phyloP scores from a whole-genome alignment of 2,888 invertebrate genomes.

The Apodemia mormo region DNA sequence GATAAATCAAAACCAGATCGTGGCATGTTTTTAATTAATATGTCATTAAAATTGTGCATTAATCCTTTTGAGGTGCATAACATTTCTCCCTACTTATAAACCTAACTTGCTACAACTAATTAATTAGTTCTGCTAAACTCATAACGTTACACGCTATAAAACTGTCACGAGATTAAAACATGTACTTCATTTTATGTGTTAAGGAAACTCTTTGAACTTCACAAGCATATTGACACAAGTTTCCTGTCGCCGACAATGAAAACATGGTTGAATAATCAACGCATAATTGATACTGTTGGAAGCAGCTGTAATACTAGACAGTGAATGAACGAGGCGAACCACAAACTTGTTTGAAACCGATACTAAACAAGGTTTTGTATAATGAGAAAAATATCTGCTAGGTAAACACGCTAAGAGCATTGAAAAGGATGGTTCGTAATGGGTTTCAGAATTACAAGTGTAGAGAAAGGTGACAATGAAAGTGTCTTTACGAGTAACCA shows the following conservation, averaged over 20 bases:
- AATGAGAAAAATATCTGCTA: constrained; percentile 4
- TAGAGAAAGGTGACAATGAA: constrained; percentile 51
- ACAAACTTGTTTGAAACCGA: constrained; percentile 20
- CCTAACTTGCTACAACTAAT: neutral
- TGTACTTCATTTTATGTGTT: neutral
- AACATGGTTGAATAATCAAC: constrained; percentile 35
- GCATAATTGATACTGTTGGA: constrained; percentile 30
- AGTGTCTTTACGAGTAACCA: constrained; percentile 38
- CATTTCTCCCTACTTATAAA: neutral
- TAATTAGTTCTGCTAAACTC: neutral
- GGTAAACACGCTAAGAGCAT: neutral
- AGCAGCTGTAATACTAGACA: constrained; percentile 24
- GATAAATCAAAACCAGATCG: neutral
- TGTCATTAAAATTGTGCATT: too few species aligned
- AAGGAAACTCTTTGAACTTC: constrained; percentile 22
- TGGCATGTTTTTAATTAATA: neutral
- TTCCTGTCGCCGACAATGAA: constrained; percentile 44
- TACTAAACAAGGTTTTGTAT: constrained; percentile 23
- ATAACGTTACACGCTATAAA: neutral
- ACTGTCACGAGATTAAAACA: neutral
- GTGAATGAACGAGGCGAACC: constrained; percentile 29
- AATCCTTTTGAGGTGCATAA: neutral
- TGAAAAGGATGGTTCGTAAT: constrained; percentile 30
- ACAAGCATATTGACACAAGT: constrained; percentile 37
- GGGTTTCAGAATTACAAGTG: constrained; percentile 18